phyloP scores from a whole-genome alignment of 2,797 vertebrate species.

The Sitta carolinensis region DNA sequence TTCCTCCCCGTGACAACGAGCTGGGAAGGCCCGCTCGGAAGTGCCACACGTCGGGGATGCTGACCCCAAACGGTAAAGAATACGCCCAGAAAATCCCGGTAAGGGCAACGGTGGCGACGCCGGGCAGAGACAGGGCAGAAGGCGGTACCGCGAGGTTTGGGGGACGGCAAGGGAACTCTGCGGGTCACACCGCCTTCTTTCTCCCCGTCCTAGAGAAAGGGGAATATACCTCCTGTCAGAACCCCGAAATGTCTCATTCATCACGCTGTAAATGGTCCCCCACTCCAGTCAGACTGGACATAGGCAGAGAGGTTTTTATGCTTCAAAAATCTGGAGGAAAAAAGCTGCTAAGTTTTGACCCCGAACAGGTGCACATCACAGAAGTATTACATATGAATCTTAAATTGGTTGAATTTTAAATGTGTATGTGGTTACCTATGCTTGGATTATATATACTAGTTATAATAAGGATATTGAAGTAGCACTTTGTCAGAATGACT shows the following conservation, averaged over 20 bases:
- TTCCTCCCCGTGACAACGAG: constrained; percentile 78
- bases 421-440: not conserved
- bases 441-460: not conserved
- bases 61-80: constrained; percentile 84
- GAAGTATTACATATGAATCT: not conserved
- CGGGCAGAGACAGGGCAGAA: not conserved
- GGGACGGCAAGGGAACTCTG: no score
- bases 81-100: constrained; percentile 83
- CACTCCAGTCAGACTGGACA: not conserved
- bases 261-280: fast-evolving
- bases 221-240: not conserved
- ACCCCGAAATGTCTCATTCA: not conserved
- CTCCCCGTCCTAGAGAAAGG: not conserved
- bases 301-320: not conserved
- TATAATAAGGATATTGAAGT: not conserved
- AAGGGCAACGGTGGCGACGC: not conserved
- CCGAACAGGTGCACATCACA: not conserved
- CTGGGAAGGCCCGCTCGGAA: constrained; percentile 75
- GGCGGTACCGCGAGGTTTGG: fast-evolving
- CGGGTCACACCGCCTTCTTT: not conserved
- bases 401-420: not conserved
- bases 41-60: constrained; percentile 83
- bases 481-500: not conserved
- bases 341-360: not conserved
- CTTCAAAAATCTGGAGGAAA: not conserved